Evolutionary conservation across 2,113 vertebrate genomes (phyloP).

Genomic region (Gnathonemus longibarbis): DNA sequence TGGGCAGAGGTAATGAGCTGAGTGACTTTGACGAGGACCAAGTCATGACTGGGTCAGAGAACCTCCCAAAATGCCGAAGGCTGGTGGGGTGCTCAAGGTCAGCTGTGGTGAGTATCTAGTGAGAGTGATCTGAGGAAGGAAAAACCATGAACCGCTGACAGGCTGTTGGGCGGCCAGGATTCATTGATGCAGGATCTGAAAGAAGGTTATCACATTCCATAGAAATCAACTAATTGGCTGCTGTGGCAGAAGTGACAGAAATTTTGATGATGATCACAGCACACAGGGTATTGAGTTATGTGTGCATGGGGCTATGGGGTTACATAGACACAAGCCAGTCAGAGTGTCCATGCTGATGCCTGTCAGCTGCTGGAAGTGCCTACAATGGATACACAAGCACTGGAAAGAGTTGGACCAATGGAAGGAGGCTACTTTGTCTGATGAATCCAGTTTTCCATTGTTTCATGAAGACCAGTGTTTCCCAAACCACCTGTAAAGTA

Average conservation of each 20-base stretch:
- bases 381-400: background rate
- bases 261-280: background rate
- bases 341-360: background rate
- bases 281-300: background rate
- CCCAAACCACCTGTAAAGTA: no score
- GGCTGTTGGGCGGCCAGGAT: background rate
- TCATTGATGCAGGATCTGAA: background rate
- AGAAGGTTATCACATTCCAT: background rate
- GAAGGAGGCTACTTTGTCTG: background rate
- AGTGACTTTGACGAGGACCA: background rate
- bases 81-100: background rate
- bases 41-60: background rate
- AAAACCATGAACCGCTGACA: background rate
- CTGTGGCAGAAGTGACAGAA: background rate
- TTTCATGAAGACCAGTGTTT: background rate
- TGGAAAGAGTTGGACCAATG: background rate
- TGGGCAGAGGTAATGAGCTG: background rate
- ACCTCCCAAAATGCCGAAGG: background rate
- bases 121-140: background rate
- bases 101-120: background rate
- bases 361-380: background rate
- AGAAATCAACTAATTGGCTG: background rate
- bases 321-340: background rate
- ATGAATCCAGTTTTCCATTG: background rate
- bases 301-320: background rate